A percentile compares a stretch with the other conserved stretches of the same genome.
These are phyloP conservation scores for Anguilla megastoma DNA, from an alignment of 2,797 vertebrate species.

Conservation along the genomic window DNA sequence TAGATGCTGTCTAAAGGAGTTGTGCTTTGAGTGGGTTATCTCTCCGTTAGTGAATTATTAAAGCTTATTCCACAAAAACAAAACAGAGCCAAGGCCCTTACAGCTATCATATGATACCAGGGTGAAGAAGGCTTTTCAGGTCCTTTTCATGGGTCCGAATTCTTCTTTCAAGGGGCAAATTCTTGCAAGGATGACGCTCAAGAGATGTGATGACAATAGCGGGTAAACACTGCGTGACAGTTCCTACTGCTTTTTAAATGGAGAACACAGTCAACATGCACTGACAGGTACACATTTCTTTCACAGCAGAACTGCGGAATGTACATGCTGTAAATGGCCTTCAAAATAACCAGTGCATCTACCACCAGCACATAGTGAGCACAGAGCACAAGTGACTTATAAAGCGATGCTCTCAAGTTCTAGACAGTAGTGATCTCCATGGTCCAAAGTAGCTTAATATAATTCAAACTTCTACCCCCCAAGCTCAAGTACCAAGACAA, in stretches of 20 bases:
- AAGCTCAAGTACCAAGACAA: not conserved
- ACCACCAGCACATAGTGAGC: not conserved
- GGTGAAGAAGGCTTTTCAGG: not conserved
- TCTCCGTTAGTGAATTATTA: not conserved
- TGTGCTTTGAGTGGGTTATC: not conserved
- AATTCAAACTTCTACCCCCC: not conserved
- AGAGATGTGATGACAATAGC: not conserved
- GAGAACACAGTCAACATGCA: not conserved
- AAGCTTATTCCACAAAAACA: not conserved
- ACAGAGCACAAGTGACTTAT: not conserved
- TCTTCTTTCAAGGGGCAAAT: not conserved
- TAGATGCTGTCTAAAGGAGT: not conserved
- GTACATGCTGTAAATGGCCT: not conserved
- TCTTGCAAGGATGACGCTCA: not conserved
- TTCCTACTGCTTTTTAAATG: not conserved
- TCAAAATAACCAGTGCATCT: not conserved
- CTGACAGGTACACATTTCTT: not conserved
- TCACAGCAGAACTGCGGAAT: not conserved
- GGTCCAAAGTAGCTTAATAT: not conserved
- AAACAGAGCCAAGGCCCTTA: not conserved
- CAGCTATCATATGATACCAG: not conserved
- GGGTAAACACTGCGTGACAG: not conserved
- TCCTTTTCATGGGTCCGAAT: not conserved
- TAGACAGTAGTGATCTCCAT: not conserved
- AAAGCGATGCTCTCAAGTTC: not conserved